A percentile compares a stretch with the other conserved stretches of the same genome.
phyloP scores from a whole-genome alignment of 1,140 invertebrate species.

The Leptopilina clavipes region DNA sequence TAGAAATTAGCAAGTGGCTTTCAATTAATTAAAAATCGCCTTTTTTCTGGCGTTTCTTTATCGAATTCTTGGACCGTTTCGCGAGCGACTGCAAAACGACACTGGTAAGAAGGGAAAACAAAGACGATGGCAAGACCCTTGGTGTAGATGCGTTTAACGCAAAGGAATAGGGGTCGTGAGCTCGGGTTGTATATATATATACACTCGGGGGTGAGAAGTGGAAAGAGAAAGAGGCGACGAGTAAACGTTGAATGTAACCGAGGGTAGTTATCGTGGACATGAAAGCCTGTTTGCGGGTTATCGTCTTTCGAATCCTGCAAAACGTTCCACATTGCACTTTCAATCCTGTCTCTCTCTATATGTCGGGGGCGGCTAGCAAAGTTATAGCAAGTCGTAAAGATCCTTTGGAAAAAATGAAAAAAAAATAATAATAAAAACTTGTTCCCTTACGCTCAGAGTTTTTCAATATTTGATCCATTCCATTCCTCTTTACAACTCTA shows the following conservation, averaged over 20 bases:
- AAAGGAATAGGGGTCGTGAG: constrained; percentile 56
- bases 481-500: constrained; percentile 2
- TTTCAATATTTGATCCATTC: constrained; percentile 26
- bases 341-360: background rate
- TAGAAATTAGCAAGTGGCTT: no score
- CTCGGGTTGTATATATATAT: constrained; percentile 24
- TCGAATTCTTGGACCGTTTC: constrained; percentile 62
- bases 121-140: constrained; percentile 70
- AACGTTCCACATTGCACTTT: constrained; percentile 1
- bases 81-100: constrained; percentile 70
- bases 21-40: background rate
- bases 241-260: constrained; percentile 45
- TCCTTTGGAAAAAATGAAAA: background rate
- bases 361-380: background rate
- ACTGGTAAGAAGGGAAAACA: constrained; percentile 75
- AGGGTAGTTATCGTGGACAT: constrained; percentile 55
- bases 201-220: constrained; percentile 54
- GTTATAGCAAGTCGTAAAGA: constrained; percentile 31
- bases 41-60: background rate
- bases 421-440: background rate
- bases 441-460: constrained; percentile 1
- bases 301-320: constrained; percentile 40
- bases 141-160: constrained; percentile 72
- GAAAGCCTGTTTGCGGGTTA: constrained; percentile 52
- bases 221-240: constrained; percentile 51